Evolutionary conservation across 2,888 invertebrate genomes (phyloP).

Genomic region (Eupithecia tripunctaria): DNA sequence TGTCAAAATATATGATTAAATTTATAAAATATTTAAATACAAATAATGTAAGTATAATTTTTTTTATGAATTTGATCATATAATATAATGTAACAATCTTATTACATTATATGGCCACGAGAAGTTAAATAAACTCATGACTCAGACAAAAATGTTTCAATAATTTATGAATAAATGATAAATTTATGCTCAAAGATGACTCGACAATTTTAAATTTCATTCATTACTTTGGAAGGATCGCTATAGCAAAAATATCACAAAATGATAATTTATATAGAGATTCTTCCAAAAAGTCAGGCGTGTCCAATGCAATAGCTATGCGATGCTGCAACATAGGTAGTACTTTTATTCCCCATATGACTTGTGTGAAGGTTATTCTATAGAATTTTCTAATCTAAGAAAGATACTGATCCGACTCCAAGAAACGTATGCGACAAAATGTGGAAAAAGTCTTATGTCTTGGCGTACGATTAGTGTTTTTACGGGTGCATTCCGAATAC

Average conservation of each 20-base stretch:
- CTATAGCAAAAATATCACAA: neutral
- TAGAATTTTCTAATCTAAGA: neutral
- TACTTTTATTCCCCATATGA: neutral
- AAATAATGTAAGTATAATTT: no score
- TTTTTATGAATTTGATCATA: no score
- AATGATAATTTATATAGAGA: neutral
- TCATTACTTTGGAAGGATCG: neutral
- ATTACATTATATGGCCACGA: neutral
- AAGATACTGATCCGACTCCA: neutral
- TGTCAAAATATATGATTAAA: neutral
- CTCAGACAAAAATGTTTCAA: neutral
- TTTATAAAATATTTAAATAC: neutral
- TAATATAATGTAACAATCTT: no score
- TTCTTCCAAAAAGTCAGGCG: constrained; percentile 6
- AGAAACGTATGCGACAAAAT: no score
- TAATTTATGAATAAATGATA: neutral
- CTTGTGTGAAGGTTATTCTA: neutral
- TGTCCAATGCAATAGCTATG: neutral
- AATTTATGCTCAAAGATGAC: neutral
- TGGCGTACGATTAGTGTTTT: no score
- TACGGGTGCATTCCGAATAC: no score
- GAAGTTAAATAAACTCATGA: no score
- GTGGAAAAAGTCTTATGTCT: no score
- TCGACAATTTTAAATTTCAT: neutral
- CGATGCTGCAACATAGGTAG: neutral